Conservation (phyloP, 2,888 invertebrate genomes). For the Trachelus tabidus region DNA sequence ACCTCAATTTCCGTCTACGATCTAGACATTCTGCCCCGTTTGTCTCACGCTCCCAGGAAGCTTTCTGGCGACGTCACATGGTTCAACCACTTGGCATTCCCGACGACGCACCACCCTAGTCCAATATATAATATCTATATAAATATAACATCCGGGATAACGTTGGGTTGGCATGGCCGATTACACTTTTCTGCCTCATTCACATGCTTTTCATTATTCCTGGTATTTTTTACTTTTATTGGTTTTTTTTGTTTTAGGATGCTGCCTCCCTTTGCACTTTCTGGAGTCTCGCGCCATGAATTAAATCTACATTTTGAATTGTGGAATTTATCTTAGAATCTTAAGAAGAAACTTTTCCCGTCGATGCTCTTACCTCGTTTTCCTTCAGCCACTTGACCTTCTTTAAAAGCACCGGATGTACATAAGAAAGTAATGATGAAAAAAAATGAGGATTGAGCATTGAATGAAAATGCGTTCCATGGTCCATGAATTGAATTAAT, state of each 20-base stretch:
- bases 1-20: constrained; percentile 36
- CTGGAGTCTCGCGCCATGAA: not conserved
- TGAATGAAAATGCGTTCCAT: not conserved
- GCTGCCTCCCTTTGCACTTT: not conserved
- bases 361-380: not conserved
- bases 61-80: not conserved
- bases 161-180: not conserved
- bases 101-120: not conserved
- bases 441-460: not conserved
- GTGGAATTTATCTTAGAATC: not conserved
- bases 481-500: not conserved
- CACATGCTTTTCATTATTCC: not conserved
- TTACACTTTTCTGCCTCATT: not conserved
- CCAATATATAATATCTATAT: not conserved
- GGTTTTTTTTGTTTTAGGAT: not conserved
- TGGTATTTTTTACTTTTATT: not conserved
- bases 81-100: not conserved
- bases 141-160: not conserved
- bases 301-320: not conserved
- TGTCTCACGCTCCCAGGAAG: constrained; percentile 15
- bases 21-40: constrained; percentile 18
- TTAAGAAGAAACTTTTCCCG: not conserved
- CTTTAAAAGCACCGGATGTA: not conserved
- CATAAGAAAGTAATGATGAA: not conserved
- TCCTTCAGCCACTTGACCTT: not conserved